A percentile compares a stretch with the other conserved stretches of the same genome.
phyloP scores from a whole-genome alignment of 2,888 invertebrate species.

The Plagiodera versicolora region DNA sequence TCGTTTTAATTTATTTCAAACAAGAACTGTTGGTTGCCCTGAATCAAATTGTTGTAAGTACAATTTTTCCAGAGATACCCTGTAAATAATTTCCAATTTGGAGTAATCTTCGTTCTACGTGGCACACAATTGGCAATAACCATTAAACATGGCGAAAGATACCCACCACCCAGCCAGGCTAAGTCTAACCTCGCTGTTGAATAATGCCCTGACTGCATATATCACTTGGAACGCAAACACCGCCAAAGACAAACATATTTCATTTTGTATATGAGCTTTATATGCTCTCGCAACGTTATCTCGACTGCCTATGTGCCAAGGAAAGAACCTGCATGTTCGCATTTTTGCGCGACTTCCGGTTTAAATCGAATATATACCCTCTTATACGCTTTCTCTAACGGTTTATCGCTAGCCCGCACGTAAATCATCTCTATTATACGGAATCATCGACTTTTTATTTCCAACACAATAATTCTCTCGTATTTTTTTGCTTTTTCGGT shows the following conservation, averaged over 20 bases:
- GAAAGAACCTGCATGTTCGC: constrained; percentile 25
- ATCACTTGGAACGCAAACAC: constrained; percentile 42
- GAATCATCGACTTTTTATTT: too few species aligned
- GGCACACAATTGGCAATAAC: constrained; percentile 51
- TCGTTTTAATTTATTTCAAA: constrained; percentile 42
- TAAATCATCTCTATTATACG: too few species aligned
- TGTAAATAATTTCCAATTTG: constrained; percentile 37
- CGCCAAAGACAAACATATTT: constrained; percentile 52
- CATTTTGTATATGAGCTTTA: constrained; percentile 52
- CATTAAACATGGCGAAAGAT: constrained; percentile 52
- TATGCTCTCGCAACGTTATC: constrained; percentile 50
- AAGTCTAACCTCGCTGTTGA: constrained; percentile 48
- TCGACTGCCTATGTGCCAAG: constrained; percentile 47
- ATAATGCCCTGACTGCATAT: constrained; percentile 50
- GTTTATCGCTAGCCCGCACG: neutral
- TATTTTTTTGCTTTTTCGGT: too few species aligned
- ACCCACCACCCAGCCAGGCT: too few species aligned
- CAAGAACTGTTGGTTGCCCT: too few species aligned
- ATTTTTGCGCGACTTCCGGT: constrained; percentile 27
- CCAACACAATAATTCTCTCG: too few species aligned
- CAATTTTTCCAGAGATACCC: constrained; percentile 8
- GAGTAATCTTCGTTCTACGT: constrained; percentile 51
- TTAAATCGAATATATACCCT: constrained; percentile 16
- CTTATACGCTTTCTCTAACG: constrained; percentile 7
- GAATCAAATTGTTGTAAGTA: too few species aligned